A percentile compares a stretch with the other conserved stretches of the same genome.
Evolutionary conservation across 2,888 invertebrate genomes (phyloP).

Genomic region (Spilarctia lutea): DNA sequence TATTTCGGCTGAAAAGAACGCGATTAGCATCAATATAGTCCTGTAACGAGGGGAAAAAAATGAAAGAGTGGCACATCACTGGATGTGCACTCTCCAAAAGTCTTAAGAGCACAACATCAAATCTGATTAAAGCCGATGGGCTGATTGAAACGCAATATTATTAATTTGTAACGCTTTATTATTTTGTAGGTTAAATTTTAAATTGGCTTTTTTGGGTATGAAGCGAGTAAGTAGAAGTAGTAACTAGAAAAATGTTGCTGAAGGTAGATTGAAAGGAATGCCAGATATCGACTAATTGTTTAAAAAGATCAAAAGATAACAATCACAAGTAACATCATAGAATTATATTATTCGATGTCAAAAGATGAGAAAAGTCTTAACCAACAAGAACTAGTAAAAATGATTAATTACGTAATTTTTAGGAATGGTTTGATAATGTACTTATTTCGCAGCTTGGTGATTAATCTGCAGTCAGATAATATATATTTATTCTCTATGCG

Average conservation of each 20-base stretch:
- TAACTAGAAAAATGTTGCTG: neutral
- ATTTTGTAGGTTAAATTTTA: neutral
- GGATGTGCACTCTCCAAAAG: too few species aligned
- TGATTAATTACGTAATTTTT: neutral
- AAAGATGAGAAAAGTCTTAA: neutral
- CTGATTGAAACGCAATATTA: neutral
- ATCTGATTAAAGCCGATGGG: too few species aligned
- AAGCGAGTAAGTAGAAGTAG: too few species aligned
- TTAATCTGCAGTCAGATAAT: neutral
- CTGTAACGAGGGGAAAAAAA: too few species aligned
- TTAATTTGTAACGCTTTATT: neutral
- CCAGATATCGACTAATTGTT: neutral
- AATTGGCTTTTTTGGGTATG: neutral
- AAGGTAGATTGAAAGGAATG: neutral
- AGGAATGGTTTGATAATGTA: neutral
- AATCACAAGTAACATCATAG: neutral
- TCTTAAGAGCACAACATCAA: too few species aligned
- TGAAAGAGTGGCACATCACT: too few species aligned
- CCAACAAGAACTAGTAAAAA: neutral
- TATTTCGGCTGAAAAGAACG: too few species aligned
- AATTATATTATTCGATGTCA: neutral
- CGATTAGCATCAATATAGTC: too few species aligned
- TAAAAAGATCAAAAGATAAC: neutral
- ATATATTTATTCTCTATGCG: conserved; percentile 14
- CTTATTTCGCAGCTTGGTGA: neutral